Percentiles rank a stretch among this genome's conserved stretches.
phyloP scores from a whole-genome alignment of 2,797 vertebrate genomes.

The Acrocephalus scirpaceus region DNA sequence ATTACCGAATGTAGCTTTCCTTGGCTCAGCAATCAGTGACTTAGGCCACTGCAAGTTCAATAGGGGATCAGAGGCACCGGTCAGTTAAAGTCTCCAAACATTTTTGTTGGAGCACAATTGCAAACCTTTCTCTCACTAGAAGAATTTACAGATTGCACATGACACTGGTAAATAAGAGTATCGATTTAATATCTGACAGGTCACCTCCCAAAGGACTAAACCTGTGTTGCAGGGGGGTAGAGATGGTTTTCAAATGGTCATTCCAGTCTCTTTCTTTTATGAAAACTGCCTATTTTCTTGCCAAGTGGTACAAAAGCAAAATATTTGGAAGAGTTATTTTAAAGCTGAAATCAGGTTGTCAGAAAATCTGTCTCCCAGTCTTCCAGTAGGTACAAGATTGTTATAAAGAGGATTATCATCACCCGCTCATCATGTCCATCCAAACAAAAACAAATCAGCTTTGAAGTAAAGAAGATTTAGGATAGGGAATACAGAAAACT shows the following conservation, averaged over 20 bases:
- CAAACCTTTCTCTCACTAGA: slow-evolving; percentile 12
- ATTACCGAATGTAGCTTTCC: neutral
- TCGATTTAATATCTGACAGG: slow-evolving; percentile 19
- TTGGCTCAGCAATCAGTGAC: slow-evolving; percentile 10
- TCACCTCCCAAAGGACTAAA: neutral
- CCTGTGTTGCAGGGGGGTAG: neutral
- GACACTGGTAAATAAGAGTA: slow-evolving; percentile 23
- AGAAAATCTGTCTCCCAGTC: neutral
- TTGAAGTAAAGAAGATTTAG: slow-evolving; percentile 58
- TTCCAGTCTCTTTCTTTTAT: slow-evolving; percentile 14
- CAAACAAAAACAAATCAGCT: slow-evolving; percentile 48
- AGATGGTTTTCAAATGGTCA: neutral
- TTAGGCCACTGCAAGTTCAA: neutral
- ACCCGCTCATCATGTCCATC: slow-evolving; percentile 12
- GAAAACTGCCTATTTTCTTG: neutral
- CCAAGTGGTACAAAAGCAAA: slow-evolving; percentile 1
- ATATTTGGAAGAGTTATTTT: neutral
- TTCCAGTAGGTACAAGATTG: neutral
- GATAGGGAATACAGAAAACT: neutral
- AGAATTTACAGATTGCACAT: slow-evolving; percentile 31
- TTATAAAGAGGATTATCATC: slow-evolving; percentile 55
- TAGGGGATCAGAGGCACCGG: neutral
- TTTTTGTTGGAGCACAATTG: slow-evolving; percentile 20
- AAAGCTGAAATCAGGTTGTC: neutral
- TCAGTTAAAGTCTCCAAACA: neutral